Conservation (phyloP, 2,888 invertebrate species). For the Ramazzottius varieornatus region DNA sequence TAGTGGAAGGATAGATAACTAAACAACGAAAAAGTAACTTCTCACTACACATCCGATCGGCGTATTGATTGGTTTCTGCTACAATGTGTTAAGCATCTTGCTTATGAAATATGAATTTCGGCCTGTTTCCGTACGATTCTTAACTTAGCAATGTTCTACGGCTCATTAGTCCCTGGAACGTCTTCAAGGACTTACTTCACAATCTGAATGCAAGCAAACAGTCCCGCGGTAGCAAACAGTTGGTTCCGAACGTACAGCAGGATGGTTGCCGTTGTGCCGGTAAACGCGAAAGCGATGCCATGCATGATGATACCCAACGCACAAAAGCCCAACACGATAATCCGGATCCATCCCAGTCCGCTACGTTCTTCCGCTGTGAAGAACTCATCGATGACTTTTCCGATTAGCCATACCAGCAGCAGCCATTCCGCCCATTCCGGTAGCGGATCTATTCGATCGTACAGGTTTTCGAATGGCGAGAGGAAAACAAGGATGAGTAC, state of each 20-base stretch:
- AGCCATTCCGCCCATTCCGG: constrained; percentile 93
- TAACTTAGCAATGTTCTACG: too few species aligned
- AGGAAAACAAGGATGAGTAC: constrained; percentile 50
- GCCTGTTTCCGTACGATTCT: too few species aligned
- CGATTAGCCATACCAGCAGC: constrained; percentile 73
- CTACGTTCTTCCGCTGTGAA: constrained; percentile 93
- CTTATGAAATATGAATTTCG: too few species aligned
- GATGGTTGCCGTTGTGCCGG: constrained; percentile 10
- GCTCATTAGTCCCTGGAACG: too few species aligned
- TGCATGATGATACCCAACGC: constrained; percentile 73
- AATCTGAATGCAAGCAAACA: constrained; percentile 87
- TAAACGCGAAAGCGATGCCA: constrained; percentile 35
- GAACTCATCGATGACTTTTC: constrained; percentile 72
- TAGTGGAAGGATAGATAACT: constrained; percentile 89
- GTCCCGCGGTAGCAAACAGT: constrained; percentile 72
- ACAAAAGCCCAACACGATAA: constrained; percentile 36
- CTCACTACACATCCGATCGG: background rate
- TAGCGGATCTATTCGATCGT: constrained; percentile 31
- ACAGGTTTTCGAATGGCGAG: constrained; percentile 21
- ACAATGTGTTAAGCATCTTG: background rate
- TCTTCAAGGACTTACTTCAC: constrained; percentile 37
- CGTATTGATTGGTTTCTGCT: background rate
- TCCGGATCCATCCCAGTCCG: constrained; percentile 53
- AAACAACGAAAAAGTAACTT: background rate
- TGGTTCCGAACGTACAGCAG: constrained; percentile 75